phyloP scores from a whole-genome alignment of 2,888 invertebrate species.

The Callyntrura sp. region DNA sequence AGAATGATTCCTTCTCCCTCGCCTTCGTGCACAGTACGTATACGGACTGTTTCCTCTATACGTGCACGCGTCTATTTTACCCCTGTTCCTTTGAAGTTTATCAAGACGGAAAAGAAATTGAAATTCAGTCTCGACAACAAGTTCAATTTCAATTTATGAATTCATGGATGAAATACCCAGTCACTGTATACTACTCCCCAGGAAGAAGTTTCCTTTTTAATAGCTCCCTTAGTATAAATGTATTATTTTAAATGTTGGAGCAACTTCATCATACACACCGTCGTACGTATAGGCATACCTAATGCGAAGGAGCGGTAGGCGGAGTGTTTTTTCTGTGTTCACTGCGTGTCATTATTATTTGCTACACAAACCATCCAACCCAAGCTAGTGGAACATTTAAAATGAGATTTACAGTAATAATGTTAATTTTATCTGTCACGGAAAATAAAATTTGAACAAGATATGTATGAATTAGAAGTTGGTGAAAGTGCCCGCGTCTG shows the following conservation, averaged over 20 bases:
- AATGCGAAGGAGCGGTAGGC: no score
- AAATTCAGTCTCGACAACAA: slow-evolving; percentile 50
- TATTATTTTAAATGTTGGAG: neutral
- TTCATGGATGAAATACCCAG: slow-evolving; percentile 49
- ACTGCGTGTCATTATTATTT: neutral
- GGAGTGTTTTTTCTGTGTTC: slow-evolving; percentile 2
- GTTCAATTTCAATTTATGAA: slow-evolving; percentile 71
- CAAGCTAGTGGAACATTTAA: slow-evolving; percentile 3
- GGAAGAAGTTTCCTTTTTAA: slow-evolving; percentile 8
- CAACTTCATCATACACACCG: no score
- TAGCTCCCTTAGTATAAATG: slow-evolving; percentile 12
- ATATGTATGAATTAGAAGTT: neutral
- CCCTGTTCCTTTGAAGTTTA: slow-evolving; percentile 63
- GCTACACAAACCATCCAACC: no score
- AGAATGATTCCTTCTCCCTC: slow-evolving; percentile 7
- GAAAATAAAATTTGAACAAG: neutral
- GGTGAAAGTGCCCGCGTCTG: neutral
- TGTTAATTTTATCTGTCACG: slow-evolving; percentile 18
- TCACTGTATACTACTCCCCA: neutral
- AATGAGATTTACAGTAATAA: slow-evolving; percentile 44
- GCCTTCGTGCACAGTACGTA: no score
- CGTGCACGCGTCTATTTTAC: neutral
- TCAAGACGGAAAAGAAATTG: slow-evolving; percentile 67
- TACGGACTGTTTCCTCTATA: neutral
- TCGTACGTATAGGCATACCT: neutral